These are phyloP conservation scores for Macropis europaea DNA, from an alignment of 2,888 invertebrate genomes.

Conservation along the genomic window DNA sequence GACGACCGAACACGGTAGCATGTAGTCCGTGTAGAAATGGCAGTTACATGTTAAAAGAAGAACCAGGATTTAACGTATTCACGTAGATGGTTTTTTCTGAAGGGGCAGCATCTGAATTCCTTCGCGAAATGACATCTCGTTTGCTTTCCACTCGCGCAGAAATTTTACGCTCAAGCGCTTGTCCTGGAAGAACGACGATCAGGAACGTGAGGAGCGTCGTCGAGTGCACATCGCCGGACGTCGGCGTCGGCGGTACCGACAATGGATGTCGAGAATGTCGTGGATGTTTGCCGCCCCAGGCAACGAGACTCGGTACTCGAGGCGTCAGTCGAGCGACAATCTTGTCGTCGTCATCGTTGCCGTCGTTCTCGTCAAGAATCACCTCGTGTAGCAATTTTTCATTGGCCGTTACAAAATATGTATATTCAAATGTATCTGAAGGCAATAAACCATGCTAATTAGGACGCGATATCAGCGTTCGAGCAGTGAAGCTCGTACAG, in stretches of 20 bases:
- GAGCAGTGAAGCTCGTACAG: too few species aligned
- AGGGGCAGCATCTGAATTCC: conserved; percentile 10
- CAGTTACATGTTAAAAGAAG: too few species aligned
- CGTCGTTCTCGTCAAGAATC: conserved; percentile 19
- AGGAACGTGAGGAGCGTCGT: conserved; percentile 35
- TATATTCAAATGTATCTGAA: not conserved
- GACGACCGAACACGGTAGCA: too few species aligned
- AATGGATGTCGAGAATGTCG: conserved; percentile 46
- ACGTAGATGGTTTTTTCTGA: not conserved
- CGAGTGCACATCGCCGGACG: conserved; percentile 42
- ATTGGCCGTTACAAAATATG: not conserved
- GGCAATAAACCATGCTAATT: too few species aligned
- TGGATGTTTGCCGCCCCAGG: conserved; percentile 41
- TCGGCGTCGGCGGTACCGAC: conserved; percentile 34
- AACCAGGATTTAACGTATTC: not conserved
- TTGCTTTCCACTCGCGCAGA: conserved; percentile 37
- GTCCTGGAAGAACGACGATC: conserved; percentile 36
- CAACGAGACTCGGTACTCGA: conserved; percentile 47
- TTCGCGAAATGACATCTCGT: conserved; percentile 24
- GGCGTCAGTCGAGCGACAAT: conserved; percentile 50
- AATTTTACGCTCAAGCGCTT: conserved; percentile 24
- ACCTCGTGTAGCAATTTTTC: conserved; percentile 36
- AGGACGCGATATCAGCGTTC: too few species aligned
- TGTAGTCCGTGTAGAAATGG: too few species aligned
- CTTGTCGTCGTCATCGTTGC: conserved; percentile 39